phyloP scores from a whole-genome alignment of 2,797 vertebrate genomes.

The Typhlichthys eigenmanni region DNA sequence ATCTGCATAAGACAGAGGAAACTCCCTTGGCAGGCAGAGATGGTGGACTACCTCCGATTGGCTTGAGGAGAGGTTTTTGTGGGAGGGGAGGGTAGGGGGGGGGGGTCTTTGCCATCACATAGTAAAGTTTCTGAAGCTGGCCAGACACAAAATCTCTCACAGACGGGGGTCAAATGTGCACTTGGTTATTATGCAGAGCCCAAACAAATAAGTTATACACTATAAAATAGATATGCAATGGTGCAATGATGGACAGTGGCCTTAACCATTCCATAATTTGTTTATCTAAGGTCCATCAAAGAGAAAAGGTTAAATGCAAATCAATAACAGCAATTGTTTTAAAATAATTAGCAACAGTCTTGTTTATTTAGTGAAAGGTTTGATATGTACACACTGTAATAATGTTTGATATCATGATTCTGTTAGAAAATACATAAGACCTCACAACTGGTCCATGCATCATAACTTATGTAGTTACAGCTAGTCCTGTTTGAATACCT shows the following conservation, averaged over 20 bases:
- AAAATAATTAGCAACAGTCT: not conserved
- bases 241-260: not conserved
- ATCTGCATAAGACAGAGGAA: slow-evolving; percentile 97
- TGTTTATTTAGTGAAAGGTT: not conserved
- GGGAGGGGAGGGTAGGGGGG: slow-evolving; percentile 65
- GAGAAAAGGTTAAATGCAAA: slow-evolving; percentile 8
- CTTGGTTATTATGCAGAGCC: slow-evolving; percentile 8
- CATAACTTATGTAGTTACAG: too few species aligned
- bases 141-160: slow-evolving; percentile 40
- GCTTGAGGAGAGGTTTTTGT: slow-evolving; percentile 68
- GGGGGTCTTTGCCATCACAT: slow-evolving; percentile 64
- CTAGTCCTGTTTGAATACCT: not conserved
- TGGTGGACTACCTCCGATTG: slow-evolving; percentile 85
- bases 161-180: slow-evolving; percentile 16
- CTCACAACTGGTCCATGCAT: too few species aligned
- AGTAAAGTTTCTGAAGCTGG: slow-evolving; percentile 63
- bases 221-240: not conserved
- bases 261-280: not conserved
- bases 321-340: not conserved
- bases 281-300: slow-evolving; percentile 13
- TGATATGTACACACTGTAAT: not conserved
- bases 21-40: slow-evolving; percentile 89
- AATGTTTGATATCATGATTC: not conserved
- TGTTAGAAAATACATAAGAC: not conserved
- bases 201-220: slow-evolving; percentile 6